Evolutionary conservation across 1,140 invertebrate species (phyloP).

Genomic region (Drosophila virilis): DNA sequence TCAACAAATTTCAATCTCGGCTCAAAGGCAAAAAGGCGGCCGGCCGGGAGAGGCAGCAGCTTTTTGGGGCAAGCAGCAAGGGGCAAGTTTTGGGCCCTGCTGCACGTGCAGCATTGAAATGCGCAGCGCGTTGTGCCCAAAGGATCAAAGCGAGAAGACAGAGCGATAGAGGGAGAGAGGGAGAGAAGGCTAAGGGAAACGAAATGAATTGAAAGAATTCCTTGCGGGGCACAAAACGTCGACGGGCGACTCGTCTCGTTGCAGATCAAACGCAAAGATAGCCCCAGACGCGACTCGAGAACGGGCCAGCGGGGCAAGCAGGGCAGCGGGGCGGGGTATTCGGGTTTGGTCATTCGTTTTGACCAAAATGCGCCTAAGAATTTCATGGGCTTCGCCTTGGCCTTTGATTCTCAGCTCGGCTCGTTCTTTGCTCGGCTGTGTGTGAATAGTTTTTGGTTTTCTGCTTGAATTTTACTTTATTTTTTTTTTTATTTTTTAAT

Average conservation of each 20-base stretch:
- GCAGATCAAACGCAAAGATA: constrained; percentile 74
- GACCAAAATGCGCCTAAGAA: constrained; percentile 64
- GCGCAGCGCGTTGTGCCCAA: constrained; percentile 73
- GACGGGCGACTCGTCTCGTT: constrained; percentile 47
- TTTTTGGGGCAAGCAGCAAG: background rate
- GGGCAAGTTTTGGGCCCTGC: constrained; percentile 37
- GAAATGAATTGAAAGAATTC: constrained; percentile 81
- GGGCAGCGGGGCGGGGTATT: constrained; percentile 9
- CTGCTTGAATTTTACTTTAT: constrained; percentile 20
- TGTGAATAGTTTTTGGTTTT: constrained; percentile 62
- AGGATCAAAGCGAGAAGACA: constrained; percentile 50
- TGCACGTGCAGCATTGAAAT: constrained; percentile 81
- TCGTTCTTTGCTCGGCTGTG: background rate
- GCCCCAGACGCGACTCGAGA: constrained; percentile 27
- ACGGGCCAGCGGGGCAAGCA: background rate
- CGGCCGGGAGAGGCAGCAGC: background rate
- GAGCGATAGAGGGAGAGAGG: background rate
- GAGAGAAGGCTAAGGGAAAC: background rate
- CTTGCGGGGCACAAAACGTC: constrained; percentile 70
- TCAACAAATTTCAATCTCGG: constrained; percentile 81
- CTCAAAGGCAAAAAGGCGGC: constrained; percentile 56
- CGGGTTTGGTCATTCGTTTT: constrained; percentile 43
- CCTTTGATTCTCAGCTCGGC: constrained; percentile 44
- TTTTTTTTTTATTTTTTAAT: constrained; percentile 2
- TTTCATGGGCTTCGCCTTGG: constrained; percentile 59